Evolutionary conservation across 2,113 vertebrate genomes (phyloP), one percentile per base, ranked within the genome.

Genomic region (Lophochroa leadbeateri): DNA sequence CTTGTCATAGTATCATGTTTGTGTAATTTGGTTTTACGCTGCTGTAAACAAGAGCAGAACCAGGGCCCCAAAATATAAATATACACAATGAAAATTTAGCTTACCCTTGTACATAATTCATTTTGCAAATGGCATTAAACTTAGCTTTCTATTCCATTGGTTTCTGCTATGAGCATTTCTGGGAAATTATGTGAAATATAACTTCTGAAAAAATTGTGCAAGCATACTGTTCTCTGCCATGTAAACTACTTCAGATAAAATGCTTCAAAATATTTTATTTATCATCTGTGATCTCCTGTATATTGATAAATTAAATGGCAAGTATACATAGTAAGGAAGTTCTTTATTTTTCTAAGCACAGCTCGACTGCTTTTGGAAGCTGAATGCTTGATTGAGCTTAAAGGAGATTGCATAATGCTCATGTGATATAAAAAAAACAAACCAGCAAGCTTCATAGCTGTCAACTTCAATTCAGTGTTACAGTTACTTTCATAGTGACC

Each of bases 391-490:
- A 92, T 78, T 96, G 82, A 97, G 82, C 95, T 95, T 98, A 93
- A 96, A 97, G 95, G 95, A 96, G 91, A 80, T 96, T 97, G 95
- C 95, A 93, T 98, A 98, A 98, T 95, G 75, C 81, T 96, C 85
- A 58, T 96, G 95, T 21, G 70, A 16, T 83, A 88, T 3, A 39
- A 21, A 81, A 86, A 93, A 94, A 82, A 94, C 41, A 93, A 47
- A n/a, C 19, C 31, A 91, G 94, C 91, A 82, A 52, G 46, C 81
- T 90, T 97, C 82, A 57, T 88, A 91, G 96, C 47, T 96, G 87
- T 81, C 93, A 96, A 25, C 86, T 39, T 39, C 39, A 39, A 39
- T 95, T 94, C 92, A 90, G 69, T 91, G 33, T 67, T 96, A 55
- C 75, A 89, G 94, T 97, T 96, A 96, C 89, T 93, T 97, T 80